Conservation (phyloP, 2,113 vertebrate genomes). For the Herpetotheres cachinnans region DNA sequence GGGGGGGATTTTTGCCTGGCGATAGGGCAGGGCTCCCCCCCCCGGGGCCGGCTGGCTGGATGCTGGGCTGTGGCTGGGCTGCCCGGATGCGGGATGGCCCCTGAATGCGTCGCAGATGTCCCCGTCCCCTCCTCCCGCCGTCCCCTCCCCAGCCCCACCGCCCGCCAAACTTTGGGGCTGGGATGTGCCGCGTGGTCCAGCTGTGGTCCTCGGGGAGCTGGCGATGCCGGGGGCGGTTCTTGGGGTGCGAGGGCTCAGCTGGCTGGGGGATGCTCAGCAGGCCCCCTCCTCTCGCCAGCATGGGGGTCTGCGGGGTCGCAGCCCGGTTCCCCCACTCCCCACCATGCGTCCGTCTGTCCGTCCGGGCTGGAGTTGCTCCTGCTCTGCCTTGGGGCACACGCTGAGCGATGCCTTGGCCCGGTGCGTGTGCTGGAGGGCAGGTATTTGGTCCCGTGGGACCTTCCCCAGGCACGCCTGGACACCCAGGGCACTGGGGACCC, state of each 20-base stretch:
- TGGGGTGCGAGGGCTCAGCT: background rate
- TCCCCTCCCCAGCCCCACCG: background rate
- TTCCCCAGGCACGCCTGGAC: background rate
- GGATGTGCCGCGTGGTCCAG: background rate
- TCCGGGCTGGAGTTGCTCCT: background rate
- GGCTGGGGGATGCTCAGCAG: background rate
- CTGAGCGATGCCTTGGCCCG: background rate
- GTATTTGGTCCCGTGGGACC: background rate
- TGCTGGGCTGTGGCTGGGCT: background rate
- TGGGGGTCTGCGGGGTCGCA: accelerated
- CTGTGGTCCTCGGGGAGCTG: background rate
- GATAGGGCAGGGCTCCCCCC: background rate
- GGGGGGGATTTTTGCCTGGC: background rate
- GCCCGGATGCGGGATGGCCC: slow-evolving; percentile 25
- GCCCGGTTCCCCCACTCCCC: background rate
- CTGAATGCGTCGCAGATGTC: slow-evolving; percentile 22
- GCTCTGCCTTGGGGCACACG: background rate
- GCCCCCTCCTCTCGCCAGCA: accelerated
- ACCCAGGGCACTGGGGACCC: background rate
- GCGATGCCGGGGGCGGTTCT: background rate
- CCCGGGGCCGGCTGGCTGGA: background rate
- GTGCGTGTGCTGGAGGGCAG: background rate
- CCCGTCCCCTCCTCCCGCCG: background rate
- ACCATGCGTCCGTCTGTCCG: accelerated
- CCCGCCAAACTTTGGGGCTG: background rate